Evolutionary conservation across 2,888 invertebrate genomes (phyloP).

Genomic region (Chymomyza caudatula): DNA sequence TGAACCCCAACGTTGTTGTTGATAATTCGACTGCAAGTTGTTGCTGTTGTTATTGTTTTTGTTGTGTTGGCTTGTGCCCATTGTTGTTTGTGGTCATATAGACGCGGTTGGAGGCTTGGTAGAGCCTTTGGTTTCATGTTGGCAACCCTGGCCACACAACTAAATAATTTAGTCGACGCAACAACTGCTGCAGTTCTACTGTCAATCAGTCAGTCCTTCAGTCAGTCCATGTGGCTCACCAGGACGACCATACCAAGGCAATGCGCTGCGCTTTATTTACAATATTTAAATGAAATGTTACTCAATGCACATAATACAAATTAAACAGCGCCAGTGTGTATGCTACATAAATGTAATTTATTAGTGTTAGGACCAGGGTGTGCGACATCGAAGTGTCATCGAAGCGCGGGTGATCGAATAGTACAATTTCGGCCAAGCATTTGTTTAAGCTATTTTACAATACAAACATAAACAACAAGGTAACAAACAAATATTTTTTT

Average conservation of each 20-base stretch:
- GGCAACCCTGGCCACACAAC: constrained; percentile 37
- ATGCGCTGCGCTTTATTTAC: not conserved
- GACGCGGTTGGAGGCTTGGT: not conserved
- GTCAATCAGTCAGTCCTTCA: not conserved
- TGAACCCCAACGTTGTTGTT: not conserved
- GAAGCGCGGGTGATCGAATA: too few species aligned
- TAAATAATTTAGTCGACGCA: constrained; percentile 69
- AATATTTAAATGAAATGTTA: not conserved
- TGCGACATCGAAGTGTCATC: too few species aligned
- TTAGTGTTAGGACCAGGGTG: too few species aligned
- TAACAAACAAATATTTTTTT: too few species aligned
- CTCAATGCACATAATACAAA: not conserved
- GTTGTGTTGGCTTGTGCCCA: not conserved
- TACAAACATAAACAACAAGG: too few species aligned
- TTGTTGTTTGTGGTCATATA: not conserved
- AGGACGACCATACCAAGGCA: not conserved
- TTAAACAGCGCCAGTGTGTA: not conserved
- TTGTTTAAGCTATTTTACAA: too few species aligned
- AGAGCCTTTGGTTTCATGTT: not conserved
- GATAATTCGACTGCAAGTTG: not conserved
- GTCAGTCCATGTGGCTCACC: not conserved
- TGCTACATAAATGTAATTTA: too few species aligned
- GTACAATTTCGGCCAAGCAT: too few species aligned
- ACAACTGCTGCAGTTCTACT: not conserved
- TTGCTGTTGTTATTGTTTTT: not conserved